Percentiles rank a stretch among this genome's conserved stretches.
Conservation (phyloP, 2,797 vertebrate species). For the Erithacus rubecula region DNA sequence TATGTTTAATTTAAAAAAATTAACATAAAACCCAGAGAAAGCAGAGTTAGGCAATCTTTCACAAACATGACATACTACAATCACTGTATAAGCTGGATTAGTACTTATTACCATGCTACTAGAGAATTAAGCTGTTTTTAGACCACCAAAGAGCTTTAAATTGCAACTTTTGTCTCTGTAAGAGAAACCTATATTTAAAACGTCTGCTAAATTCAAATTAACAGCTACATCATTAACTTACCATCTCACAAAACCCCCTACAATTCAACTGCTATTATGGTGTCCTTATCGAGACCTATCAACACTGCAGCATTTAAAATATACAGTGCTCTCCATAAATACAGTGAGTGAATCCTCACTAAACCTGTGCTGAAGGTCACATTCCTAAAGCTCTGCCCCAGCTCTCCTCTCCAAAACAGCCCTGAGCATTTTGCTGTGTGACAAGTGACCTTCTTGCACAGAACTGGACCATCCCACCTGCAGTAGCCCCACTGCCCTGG, state of each 20-base stretch:
- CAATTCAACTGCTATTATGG: constrained; percentile 64
- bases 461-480: background rate
- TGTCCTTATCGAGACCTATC: constrained; percentile 62
- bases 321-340: background rate
- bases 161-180: constrained; percentile 83
- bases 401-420: background rate
- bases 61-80: constrained; percentile 82
- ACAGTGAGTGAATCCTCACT: background rate
- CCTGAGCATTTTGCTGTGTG: background rate
- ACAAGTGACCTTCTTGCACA: background rate
- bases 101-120: constrained; percentile 80
- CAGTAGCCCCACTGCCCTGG: background rate
- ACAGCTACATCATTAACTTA: constrained; percentile 74
- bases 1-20: constrained; percentile 82
- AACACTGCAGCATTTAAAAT: background rate
- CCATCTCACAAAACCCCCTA: constrained; percentile 54
- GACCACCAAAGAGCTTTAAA: constrained; percentile 82
- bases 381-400: background rate
- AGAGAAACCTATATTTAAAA: constrained; percentile 82
- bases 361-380: background rate
- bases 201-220: constrained; percentile 80
- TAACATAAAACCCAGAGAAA: constrained; percentile 82
- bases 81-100: constrained; percentile 81
- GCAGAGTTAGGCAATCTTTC: constrained; percentile 77
- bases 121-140: constrained; percentile 83